Evolutionary conservation across 1,140 invertebrate species (phyloP), one percentile per base, ranked within the genome.

Genomic region (Apis laboriosa): DNA sequence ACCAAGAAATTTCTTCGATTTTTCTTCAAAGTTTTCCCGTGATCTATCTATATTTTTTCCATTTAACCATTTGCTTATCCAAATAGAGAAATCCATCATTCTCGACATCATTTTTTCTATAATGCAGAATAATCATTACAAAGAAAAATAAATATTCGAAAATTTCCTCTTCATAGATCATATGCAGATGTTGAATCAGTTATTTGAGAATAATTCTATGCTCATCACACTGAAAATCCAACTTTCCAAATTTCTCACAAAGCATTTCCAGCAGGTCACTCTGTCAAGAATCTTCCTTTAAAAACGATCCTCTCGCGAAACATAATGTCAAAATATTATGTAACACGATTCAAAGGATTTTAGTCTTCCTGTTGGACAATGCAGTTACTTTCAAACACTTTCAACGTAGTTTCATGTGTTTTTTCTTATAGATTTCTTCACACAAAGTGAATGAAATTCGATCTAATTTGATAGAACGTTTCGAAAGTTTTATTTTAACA

Each of bases 341-440:
- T 34, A 43, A 43, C 64, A 66, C 19, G 58, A 5, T n/a, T 13
- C 19, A 1, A 60, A 70, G 21, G 24, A 17, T 56, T 21, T 12
- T 7, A 28, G 2, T 73, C 63, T 17, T 34, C 17, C n/a, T n/a
- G 13, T n/a, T 66, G 61, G 49, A 66, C 51, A 51, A 13, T 19
- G 19, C 72, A 63, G 43, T 85, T 28, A 8, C n/a, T 28, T 17
- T 1, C 15, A 15, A 0, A 82, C 15, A 8, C n/a, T 28, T 17
- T 1, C 15, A 15, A 0, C 24, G 13, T 3, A 28, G 24, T 28
- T 86, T 34, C 60, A 24, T 28, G 70, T 51, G 5, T 24, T 71
- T 56, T 80, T 67, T 80, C 67, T 80, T 28, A 75, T 53, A 58
- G 19, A 7, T 86, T 78, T 53, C 53, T 67, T 81, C 63, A 67